These are phyloP conservation scores for Platypus cylindrus DNA, from an alignment of 2,888 invertebrate species.

Conservation along the genomic window DNA sequence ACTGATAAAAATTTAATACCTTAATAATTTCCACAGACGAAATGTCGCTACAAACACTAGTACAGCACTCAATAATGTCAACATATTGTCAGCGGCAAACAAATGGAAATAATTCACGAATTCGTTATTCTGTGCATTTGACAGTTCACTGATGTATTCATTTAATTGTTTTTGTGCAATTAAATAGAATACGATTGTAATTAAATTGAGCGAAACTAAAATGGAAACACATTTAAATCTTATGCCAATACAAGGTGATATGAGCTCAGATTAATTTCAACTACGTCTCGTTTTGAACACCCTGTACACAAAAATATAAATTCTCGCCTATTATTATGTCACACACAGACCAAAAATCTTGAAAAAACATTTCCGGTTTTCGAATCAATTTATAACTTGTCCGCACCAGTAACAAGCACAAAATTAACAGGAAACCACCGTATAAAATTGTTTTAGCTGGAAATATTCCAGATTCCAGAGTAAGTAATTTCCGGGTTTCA, in stretches of 20 bases:
- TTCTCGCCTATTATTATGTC: slow-evolving; percentile 19
- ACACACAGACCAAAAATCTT: slow-evolving; percentile 21
- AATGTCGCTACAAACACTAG: slow-evolving; percentile 25
- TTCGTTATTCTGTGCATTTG: slow-evolving; percentile 20
- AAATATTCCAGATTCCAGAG: slow-evolving; percentile 16
- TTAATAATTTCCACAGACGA: slow-evolving; percentile 25
- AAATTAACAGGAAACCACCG: slow-evolving; percentile 17
- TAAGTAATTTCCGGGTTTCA: slow-evolving; percentile 21
- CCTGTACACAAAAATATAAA: too few relatives aligned
- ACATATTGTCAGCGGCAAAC: slow-evolving; percentile 18
- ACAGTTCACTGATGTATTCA: slow-evolving; percentile 7
- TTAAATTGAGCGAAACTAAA: slow-evolving; percentile 18
- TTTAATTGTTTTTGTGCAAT: slow-evolving; percentile 4
- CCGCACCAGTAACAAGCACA: slow-evolving; percentile 17
- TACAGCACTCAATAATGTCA: slow-evolving; percentile 20
- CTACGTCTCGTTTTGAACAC: too few relatives aligned
- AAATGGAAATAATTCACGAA: slow-evolving; percentile 25
- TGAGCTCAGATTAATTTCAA: too few relatives aligned
- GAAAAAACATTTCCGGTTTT: slow-evolving; percentile 14
- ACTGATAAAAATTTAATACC: slow-evolving; percentile 17
- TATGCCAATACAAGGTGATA: not conserved
- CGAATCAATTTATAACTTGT: slow-evolving; percentile 14
- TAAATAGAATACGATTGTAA: slow-evolving; percentile 17
- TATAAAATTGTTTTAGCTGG: slow-evolving; percentile 15
- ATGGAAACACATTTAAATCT: slow-evolving; percentile 1